Percentiles rank a stretch among this genome's conserved stretches.
phyloP scores from a whole-genome alignment of 2,888 invertebrate species.

The Phortica magna region DNA sequence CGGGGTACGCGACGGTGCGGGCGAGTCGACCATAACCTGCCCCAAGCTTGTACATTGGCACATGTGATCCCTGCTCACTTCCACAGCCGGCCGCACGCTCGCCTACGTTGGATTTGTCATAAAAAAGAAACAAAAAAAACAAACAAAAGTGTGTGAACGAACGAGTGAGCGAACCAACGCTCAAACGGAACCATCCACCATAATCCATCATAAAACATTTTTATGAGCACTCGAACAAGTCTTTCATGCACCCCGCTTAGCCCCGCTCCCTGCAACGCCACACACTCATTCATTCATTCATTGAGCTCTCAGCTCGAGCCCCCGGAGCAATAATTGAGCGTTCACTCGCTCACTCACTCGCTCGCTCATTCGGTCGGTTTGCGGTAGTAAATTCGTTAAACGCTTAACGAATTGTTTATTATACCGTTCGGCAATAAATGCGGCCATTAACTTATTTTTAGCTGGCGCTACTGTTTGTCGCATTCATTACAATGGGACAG shows the following conservation, averaged over 20 bases:
- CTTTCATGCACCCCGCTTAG: slow-evolving; percentile 13
- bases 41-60: slow-evolving; percentile 56
- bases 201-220: slow-evolving; percentile 72
- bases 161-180: not conserved
- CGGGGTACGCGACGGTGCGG: slow-evolving; percentile 44
- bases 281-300: slow-evolving; percentile 40
- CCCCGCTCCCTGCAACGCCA: slow-evolving; percentile 4
- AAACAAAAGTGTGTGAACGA: slow-evolving; percentile 32
- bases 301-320: slow-evolving; percentile 23
- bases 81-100: not conserved
- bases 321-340: no score
- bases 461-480: slow-evolving; percentile 59
- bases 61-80: slow-evolving; percentile 43
- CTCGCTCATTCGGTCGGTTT: slow-evolving; percentile 18
- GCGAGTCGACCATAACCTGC: slow-evolving; percentile 64
- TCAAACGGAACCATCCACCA: slow-evolving; percentile 48
- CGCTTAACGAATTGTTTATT: slow-evolving; percentile 73
- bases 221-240: slow-evolving; percentile 64
- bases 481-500: not conserved
- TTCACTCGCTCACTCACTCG: no score
- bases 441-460: slow-evolving; percentile 67
- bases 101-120: not conserved
- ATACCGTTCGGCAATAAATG: slow-evolving; percentile 71
- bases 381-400: slow-evolving; percentile 75
- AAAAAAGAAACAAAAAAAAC: slow-evolving; percentile 52